Conservation (phyloP, 2,797 vertebrate genomes). For the Orestias chungarensis region DNA sequence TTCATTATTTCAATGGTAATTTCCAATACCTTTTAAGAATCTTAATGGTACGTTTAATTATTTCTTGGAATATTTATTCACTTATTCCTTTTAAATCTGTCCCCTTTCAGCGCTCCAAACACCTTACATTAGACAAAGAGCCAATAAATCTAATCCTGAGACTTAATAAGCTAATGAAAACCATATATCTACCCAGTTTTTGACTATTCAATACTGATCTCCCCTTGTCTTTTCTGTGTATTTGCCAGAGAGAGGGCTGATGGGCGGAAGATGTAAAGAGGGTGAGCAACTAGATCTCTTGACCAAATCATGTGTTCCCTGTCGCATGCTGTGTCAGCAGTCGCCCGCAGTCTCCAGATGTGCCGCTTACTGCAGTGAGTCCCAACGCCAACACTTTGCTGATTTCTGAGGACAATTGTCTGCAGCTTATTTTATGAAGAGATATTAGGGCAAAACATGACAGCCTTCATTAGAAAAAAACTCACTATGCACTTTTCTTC, state of each 20-base stretch:
- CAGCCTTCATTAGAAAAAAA: neutral
- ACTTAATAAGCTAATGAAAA: neutral
- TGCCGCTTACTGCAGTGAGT: slow-evolving; percentile 71
- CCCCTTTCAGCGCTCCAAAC: no score
- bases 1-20: no score
- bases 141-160: no score
- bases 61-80: no score
- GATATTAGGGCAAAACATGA: neutral
- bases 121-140: no score
- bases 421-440: no score
- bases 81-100: no score
- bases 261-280: slow-evolving; percentile 48
- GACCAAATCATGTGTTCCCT: slow-evolving; percentile 52
- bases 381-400: neutral
- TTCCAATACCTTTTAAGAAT: no score
- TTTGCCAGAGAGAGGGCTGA: slow-evolving; percentile 38
- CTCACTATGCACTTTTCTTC: no score
- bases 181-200: neutral
- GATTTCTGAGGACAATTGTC: no score
- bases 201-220: neutral
- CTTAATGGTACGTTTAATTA: no score
- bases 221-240: neutral
- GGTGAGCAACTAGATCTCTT: slow-evolving; percentile 57
- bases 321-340: slow-evolving; percentile 47
- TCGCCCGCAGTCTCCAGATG: slow-evolving; percentile 28